Base-by-base conservation (phyloP, 2,113 vertebrate genomes). In the Uropsilus gracilis region DNA sequence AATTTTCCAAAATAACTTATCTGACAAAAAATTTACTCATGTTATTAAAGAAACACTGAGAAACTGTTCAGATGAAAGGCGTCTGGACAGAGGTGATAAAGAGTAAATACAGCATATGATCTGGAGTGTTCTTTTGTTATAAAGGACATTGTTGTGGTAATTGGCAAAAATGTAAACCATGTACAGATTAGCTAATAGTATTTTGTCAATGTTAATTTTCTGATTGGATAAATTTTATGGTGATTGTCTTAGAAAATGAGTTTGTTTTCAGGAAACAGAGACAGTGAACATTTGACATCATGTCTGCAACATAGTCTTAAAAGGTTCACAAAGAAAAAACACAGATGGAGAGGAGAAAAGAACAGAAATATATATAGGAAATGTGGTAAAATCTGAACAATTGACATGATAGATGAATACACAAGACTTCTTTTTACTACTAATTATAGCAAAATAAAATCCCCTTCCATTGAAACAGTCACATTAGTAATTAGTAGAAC, bases 1-100 rank as follows among this genome's bases (percentile, higher is more conserved):
- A 5, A 55, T 78, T 91, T 91, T 61, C 30, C 57, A 75, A 83
- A 95, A 46, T 68, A 94, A 66, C 44, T 95, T 39, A 72, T 22
- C 42, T 75, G 39, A 50, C 26, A n/a, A 46, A 73, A 89, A 68
- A 24, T 72, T 72, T 85, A 77, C 61, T 24, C 8, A 48, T 24
- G 32, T 64, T 17, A 26, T 69, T 78, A 71, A 77, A 94, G 30
- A 72, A 72, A 44, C 26, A 87, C 42, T n/a, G n/a, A 88, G 57
- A 4, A 89, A 91, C 26, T 34, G 7, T 76, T 90, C 69, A 93
- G 68, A 64, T 71, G 16, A 42, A 66, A 77, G 28, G 28, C 50
- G 1, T 24, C 68, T 75, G 63, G 92, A 93, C 34, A 68, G 28
- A 84, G 4, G 42, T 12, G 32, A 66, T 14, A 80, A 30, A 53